Evolutionary conservation across 2,113 vertebrate species (phyloP).

Genomic region (Triplophysa siluroides): DNA sequence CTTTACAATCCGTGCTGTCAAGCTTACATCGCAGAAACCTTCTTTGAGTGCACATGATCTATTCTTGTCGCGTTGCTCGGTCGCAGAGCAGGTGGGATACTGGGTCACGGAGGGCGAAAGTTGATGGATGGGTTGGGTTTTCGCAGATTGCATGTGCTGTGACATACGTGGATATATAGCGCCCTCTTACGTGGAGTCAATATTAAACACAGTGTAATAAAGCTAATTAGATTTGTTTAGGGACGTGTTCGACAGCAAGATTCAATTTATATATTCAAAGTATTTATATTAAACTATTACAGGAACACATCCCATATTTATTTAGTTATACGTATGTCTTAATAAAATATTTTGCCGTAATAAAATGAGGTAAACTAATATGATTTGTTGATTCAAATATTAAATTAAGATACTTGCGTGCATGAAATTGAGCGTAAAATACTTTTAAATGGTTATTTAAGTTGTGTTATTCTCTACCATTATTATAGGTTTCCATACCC

Average conservation of each 20-base stretch:
- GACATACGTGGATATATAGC: slow-evolving; percentile 43
- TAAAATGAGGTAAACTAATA: no score
- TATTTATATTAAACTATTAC: no score
- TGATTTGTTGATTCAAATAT: no score
- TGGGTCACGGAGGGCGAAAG: slow-evolving; percentile 33
- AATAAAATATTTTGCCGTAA: no score
- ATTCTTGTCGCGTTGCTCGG: background rate
- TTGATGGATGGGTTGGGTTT: slow-evolving; percentile 35
- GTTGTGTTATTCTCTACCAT: no score
- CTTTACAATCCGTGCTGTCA: background rate
- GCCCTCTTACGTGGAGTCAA: slow-evolving; percentile 69
- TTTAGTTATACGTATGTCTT: no score
- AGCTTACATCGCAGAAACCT: background rate
- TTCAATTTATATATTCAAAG: no score
- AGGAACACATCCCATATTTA: no score
- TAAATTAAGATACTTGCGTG: no score
- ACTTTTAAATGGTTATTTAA: no score
- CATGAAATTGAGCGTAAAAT: no score
- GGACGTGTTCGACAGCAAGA: background rate
- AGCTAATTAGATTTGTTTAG: background rate
- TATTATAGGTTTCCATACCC: no score
- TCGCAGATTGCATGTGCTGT: background rate
- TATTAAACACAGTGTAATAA: slow-evolving; percentile 14
- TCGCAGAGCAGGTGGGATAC: background rate
- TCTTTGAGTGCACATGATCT: background rate